Percentiles rank a stretch among this genome's conserved stretches.
These are phyloP conservation scores for Acipenser oxyrinchus DNA, from an alignment of 2,797 vertebrate species.

Conservation along the genomic window DNA sequence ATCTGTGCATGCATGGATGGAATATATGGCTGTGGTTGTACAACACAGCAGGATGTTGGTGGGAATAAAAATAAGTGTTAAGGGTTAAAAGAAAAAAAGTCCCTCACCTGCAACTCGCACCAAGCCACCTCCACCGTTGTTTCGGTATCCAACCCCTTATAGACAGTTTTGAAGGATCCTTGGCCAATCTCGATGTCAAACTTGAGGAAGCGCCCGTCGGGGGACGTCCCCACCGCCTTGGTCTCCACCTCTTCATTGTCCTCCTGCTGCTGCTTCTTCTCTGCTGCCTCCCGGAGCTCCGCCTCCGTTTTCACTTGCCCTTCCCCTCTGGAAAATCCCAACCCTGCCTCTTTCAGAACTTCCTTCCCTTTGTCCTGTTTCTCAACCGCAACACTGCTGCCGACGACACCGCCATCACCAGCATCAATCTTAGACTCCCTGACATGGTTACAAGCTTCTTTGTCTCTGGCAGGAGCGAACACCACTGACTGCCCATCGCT, in stretches of 20 bases:
- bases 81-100: slow-evolving; percentile 19
- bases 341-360: slow-evolving; percentile 42
- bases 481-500: not conserved
- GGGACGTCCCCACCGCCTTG: slow-evolving; percentile 90
- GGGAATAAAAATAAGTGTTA: not conserved
- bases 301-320: slow-evolving; percentile 44
- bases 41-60: too few species aligned
- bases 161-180: slow-evolving; percentile 97
- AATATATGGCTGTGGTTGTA: too few species aligned
- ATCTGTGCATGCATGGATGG: too few species aligned
- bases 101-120: slow-evolving; percentile 94
- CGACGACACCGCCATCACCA: not conserved
- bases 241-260: slow-evolving; percentile 93
- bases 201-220: slow-evolving; percentile 91
- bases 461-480: not conserved
- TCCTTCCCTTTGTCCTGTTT: slow-evolving; percentile 19
- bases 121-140: slow-evolving; percentile 97
- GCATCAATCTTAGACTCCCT: not conserved
- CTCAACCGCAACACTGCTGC: slow-evolving; percentile 38
- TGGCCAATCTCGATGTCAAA: slow-evolving; percentile 97
- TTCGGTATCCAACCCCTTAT: slow-evolving; percentile 95
- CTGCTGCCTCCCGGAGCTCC: slow-evolving; percentile 51
- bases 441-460: not conserved
- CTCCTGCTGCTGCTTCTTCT: slow-evolving; percentile 56
- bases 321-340: slow-evolving; percentile 44